These are phyloP conservation scores for Datnioides undecimradiatus DNA, from an alignment of 2,113 vertebrate genomes.

Conservation along the genomic window DNA sequence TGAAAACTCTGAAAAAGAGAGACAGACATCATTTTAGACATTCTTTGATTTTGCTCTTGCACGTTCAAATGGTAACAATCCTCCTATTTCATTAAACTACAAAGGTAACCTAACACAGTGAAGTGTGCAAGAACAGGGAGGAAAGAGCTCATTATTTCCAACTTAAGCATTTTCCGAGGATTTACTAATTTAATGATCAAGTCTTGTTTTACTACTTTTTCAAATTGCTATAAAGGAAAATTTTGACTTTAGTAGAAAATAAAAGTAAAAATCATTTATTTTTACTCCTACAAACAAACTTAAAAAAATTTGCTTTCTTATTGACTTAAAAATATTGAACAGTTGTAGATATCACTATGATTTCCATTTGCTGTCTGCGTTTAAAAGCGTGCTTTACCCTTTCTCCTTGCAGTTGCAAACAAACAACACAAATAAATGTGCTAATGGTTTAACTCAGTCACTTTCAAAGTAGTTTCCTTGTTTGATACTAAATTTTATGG, in stretches of 20 bases:
- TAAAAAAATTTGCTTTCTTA: too few relatives aligned
- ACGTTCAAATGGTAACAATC: not conserved
- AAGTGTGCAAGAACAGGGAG: not conserved
- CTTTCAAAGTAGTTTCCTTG: not conserved
- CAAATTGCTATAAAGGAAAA: not conserved
- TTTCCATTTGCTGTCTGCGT: not conserved
- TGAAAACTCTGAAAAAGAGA: constrained; percentile 76
- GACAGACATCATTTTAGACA: not conserved
- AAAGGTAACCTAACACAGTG: not conserved
- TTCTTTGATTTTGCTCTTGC: not conserved
- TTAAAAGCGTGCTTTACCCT: too few relatives aligned
- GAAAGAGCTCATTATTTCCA: not conserved
- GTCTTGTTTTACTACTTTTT: not conserved
- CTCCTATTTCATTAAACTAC: not conserved
- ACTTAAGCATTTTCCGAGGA: not conserved
- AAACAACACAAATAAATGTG: not conserved
- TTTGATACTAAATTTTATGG: too few relatives aligned
- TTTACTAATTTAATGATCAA: not conserved
- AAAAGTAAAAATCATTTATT: too few relatives aligned
- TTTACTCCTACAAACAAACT: not conserved
- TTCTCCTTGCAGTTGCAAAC: not conserved
- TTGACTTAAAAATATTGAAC: not conserved
- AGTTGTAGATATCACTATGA: too few relatives aligned
- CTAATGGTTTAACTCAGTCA: not conserved
- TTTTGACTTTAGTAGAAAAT: not conserved